Evolutionary conservation across 2,797 vertebrate genomes (phyloP).

Genomic region (Psittacula echo): DNA sequence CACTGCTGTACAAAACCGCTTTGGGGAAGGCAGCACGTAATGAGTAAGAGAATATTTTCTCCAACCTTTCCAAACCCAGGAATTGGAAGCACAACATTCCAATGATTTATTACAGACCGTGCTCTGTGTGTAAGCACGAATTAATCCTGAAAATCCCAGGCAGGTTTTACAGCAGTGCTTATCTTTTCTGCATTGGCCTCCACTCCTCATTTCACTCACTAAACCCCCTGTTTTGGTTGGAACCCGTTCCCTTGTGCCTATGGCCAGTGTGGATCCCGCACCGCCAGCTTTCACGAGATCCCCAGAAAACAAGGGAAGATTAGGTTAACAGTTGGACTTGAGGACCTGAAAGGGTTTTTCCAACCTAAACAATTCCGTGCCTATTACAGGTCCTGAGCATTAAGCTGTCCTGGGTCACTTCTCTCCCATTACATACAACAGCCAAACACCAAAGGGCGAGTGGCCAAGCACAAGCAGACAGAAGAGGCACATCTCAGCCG

Average conservation of each 20-base stretch:
- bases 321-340: accelerated
- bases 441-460: not conserved
- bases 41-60: not conserved
- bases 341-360: not conserved
- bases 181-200: not conserved
- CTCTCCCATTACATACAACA: accelerated
- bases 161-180: not conserved
- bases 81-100: not conserved
- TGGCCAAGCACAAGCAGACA: not conserved
- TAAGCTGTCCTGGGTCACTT: not conserved
- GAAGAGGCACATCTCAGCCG: not conserved
- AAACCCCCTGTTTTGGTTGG: not conserved
- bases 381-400: not conserved
- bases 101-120: not conserved
- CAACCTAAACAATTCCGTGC: not conserved
- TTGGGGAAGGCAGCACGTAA: not conserved
- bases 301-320: not conserved
- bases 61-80: not conserved
- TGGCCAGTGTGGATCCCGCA: not conserved
- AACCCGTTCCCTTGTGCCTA: not conserved
- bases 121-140: not conserved
- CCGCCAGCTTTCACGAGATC: not conserved
- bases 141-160: not conserved
- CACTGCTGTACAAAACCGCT: not conserved
- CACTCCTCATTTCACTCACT: not conserved